phyloP scores from a whole-genome alignment of 1,140 invertebrate genomes.

The Temnothorax curvispinosus region DNA sequence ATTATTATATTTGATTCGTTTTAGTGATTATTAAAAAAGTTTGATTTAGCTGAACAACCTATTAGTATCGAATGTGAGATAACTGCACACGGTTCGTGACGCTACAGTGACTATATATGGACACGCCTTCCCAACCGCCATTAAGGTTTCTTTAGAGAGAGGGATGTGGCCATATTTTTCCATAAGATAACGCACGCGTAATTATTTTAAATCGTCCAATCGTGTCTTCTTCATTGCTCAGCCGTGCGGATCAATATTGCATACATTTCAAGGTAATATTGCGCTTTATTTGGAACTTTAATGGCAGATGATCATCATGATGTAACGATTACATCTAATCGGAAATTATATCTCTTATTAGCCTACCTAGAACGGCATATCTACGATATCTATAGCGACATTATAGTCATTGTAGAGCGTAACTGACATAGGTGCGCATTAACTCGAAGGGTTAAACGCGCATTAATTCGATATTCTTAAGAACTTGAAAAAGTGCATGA shows the following conservation, averaged over 20 bases:
- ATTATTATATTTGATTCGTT: constrained; percentile 2
- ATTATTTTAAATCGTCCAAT: constrained; percentile 34
- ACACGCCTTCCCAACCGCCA: background rate
- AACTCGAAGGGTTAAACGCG: constrained; percentile 26
- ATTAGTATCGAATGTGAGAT: background rate
- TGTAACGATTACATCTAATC: constrained; percentile 22
- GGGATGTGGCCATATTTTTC: background rate
- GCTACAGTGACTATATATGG: background rate
- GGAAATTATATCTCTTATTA: constrained; percentile 27
- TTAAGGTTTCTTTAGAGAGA: constrained; percentile 17
- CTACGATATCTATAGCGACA: background rate
- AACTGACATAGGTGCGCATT: background rate
- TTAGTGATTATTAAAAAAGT: background rate
- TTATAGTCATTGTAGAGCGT: constrained; percentile 1
- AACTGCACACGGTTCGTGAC: background rate
- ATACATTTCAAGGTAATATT: background rate
- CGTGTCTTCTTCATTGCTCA: constrained; percentile 7
- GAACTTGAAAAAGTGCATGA: background rate
- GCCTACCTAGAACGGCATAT: background rate
- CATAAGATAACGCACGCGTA: constrained; percentile 9
- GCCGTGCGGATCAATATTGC: background rate
- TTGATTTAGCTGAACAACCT: background rate
- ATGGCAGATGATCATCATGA: background rate
- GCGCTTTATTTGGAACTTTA: constrained; percentile 24
- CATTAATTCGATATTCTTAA: background rate